Percentiles rank a stretch among this genome's conserved stretches.
These are phyloP conservation scores for Bombus terrestris DNA, from an alignment of 1,140 invertebrate species.

Conservation along the genomic window DNA sequence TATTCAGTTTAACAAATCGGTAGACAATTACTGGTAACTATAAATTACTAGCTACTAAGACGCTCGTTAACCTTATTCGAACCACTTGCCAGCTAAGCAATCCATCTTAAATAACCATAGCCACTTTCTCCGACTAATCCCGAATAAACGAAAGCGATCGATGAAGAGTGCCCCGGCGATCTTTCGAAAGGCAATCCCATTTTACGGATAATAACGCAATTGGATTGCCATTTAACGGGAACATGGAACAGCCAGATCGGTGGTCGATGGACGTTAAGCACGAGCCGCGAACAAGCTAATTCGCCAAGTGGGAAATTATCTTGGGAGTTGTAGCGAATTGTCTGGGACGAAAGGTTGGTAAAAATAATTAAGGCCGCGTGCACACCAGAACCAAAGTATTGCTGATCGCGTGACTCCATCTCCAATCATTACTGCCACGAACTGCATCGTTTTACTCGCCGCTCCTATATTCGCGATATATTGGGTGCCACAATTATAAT, in stretches of 20 bases:
- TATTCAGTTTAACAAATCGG: not conserved
- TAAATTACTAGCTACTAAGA: not conserved
- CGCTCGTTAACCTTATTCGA: not conserved
- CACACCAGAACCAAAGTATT: constrained; percentile 44
- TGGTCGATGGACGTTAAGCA: constrained; percentile 30
- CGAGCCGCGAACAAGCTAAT: constrained; percentile 49
- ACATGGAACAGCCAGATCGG: constrained; percentile 6
- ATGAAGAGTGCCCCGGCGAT: not conserved
- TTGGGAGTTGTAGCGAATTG: constrained; percentile 25
- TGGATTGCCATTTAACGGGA: constrained; percentile 35
- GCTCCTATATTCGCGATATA: not conserved
- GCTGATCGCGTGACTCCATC: constrained; percentile 63
- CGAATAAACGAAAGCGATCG: constrained; percentile 10
- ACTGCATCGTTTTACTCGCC: constrained; percentile 46
- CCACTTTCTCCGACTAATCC: not conserved
- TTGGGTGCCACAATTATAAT: not conserved
- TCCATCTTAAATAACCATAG: not conserved
- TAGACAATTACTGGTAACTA: not conserved
- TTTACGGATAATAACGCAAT: constrained; percentile 36
- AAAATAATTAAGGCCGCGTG: constrained; percentile 62
- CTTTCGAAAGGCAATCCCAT: constrained; percentile 30
- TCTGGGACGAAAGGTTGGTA: constrained; percentile 34
- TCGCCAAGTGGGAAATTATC: constrained; percentile 36
- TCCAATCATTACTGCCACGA: constrained; percentile 71
- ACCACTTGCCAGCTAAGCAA: not conserved